Conservation (phyloP, 2,797 vertebrate species). For the Sciurus vulgaris region DNA sequence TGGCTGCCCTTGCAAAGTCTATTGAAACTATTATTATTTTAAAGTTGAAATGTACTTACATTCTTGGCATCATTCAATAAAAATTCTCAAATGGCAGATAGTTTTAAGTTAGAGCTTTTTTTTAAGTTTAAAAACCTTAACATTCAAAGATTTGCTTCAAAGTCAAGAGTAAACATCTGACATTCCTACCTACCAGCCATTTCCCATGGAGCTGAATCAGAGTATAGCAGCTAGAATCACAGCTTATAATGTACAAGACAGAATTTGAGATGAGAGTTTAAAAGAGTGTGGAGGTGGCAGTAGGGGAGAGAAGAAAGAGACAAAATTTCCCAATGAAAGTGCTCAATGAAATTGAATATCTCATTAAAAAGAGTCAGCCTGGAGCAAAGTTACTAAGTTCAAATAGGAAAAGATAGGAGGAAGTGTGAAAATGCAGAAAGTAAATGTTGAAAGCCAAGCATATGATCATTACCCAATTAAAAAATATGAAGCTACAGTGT, state of each 20-base stretch:
- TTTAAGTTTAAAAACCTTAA: constrained; percentile 10
- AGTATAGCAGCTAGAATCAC: not conserved
- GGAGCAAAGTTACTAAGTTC: not conserved
- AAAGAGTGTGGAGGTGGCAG: not conserved
- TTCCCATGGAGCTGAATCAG: not conserved
- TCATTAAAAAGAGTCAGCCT: not conserved
- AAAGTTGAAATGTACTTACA: constrained; percentile 13
- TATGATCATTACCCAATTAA: not conserved
- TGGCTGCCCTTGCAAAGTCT: not conserved
- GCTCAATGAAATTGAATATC: not conserved
- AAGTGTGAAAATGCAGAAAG: not conserved
- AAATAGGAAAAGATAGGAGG: not conserved
- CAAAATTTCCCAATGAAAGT: not conserved
- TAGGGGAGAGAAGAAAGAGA: not conserved
- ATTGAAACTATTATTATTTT: constrained; percentile 31
- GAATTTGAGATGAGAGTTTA: not conserved
- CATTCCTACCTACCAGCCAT: not conserved
- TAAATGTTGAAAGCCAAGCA: not conserved
- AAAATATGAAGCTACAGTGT: not conserved
- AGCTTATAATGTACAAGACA: not conserved
- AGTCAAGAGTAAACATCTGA: not conserved
- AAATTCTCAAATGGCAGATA: not conserved
- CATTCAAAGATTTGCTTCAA: constrained; percentile 35
- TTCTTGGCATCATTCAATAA: constrained; percentile 33
- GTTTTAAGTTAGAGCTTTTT: not conserved